phyloP scores from a whole-genome alignment of 2,888 invertebrate species.

The Altica lythri region DNA sequence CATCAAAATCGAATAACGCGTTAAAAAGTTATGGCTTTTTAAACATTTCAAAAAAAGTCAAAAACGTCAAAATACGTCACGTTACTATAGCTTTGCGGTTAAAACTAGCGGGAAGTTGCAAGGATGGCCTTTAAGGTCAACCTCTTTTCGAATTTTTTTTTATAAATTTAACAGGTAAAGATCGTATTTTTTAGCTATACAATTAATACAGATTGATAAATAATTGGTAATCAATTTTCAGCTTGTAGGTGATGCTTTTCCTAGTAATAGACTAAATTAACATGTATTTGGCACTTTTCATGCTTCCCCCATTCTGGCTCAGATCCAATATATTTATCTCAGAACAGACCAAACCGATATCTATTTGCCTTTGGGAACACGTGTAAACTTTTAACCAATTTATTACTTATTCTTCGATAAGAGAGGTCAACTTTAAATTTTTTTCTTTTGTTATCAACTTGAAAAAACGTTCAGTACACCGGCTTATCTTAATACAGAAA shows the following conservation, averaged over 20 bases:
- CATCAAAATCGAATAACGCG: too few relatives aligned
- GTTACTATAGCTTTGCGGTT: too few relatives aligned
- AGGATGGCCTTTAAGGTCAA: too few relatives aligned
- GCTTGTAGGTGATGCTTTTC: slow-evolving; percentile 2
- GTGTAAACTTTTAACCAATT: slow-evolving; percentile 26
- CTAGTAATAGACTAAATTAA: slow-evolving; percentile 11
- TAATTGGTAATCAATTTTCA: slow-evolving; percentile 7
- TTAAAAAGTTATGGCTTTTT: too few relatives aligned
- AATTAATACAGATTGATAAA: slow-evolving; percentile 9
- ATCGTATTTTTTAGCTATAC: too few relatives aligned
- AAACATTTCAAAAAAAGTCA: too few relatives aligned
- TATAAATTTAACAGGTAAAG: too few relatives aligned
- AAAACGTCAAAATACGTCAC: too few relatives aligned
- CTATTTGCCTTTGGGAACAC: slow-evolving; percentile 20
- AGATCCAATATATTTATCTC: slow-evolving; percentile 19
- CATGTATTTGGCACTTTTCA: slow-evolving; percentile 15
- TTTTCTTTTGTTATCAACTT: slow-evolving; percentile 22
- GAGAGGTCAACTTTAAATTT: slow-evolving; percentile 27
- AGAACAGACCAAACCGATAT: slow-evolving; percentile 19
- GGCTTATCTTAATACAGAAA: slow-evolving; percentile 21
- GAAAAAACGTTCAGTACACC: slow-evolving; percentile 17
- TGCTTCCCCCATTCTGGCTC: slow-evolving; percentile 14
- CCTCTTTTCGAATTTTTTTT: too few relatives aligned
- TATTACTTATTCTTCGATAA: slow-evolving; percentile 23
- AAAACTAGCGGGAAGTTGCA: too few relatives aligned